Evolutionary conservation across 2,113 vertebrate species (phyloP).

Genomic region (Cryptotis parvus): DNA sequence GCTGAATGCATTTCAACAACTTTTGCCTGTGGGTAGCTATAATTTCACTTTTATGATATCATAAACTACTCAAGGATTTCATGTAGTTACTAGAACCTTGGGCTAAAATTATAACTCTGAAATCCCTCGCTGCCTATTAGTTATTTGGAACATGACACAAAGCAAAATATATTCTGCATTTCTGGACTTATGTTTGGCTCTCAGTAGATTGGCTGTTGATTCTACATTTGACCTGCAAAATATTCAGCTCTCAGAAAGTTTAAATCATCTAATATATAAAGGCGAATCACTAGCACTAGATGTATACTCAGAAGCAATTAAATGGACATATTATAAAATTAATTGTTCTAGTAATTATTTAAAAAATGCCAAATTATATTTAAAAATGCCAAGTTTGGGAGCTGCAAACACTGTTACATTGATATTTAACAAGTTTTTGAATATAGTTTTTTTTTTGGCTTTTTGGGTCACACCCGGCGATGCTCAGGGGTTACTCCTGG

Average conservation of each 20-base stretch:
- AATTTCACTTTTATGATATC: conserved; percentile 74
- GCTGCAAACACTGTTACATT: neutral
- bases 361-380: conserved; percentile 48
- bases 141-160: conserved; percentile 64
- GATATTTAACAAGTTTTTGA: neutral
- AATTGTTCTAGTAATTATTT: conserved; percentile 45
- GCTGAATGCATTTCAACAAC: conserved; percentile 78
- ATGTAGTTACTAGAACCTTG: conserved; percentile 76
- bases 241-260: conserved; percentile 40
- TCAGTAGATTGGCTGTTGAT: neutral
- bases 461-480: neutral
- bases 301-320: conserved; percentile 41
- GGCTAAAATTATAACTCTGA: conserved; percentile 74
- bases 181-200: conserved; percentile 54
- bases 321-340: conserved; percentile 49
- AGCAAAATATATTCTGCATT: conserved; percentile 66
- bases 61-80: conserved; percentile 77
- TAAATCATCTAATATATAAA: conserved; percentile 49
- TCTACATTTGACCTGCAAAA: conserved; percentile 54
- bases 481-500: too few relatives aligned
- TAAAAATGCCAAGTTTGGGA: conserved; percentile 33
- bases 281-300: conserved; percentile 56
- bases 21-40: conserved; percentile 65
- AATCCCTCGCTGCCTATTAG: conserved; percentile 66
- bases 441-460: too few relatives aligned